Conservation (phyloP, 2,797 vertebrate genomes). For the Hippopotamyrus pictus region DNA sequence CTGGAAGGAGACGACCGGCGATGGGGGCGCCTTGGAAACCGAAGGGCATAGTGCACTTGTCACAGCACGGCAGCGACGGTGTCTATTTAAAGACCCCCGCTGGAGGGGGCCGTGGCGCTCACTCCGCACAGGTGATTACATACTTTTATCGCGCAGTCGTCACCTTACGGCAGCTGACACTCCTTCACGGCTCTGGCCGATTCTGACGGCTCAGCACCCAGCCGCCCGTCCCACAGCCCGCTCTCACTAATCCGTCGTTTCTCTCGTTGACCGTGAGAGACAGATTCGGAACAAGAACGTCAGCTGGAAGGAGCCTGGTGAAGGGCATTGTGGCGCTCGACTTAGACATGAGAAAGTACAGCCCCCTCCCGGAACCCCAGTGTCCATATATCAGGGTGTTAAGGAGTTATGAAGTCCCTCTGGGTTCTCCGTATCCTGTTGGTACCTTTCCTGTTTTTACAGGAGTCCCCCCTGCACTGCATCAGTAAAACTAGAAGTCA, state of each 20-base stretch:
- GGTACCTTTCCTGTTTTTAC: neutral
- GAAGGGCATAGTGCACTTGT: neutral
- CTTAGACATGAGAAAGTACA: neutral
- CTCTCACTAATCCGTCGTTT: neutral
- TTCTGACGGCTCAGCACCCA: neutral
- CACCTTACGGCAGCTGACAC: neutral
- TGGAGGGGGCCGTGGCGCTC: neutral
- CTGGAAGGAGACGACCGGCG: constrained; percentile 7
- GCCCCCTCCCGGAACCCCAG: neutral
- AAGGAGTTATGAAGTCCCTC: neutral
- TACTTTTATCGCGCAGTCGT: neutral
- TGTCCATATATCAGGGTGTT: neutral
- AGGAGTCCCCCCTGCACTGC: neutral
- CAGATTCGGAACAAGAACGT: neutral
- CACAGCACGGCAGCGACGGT: neutral
- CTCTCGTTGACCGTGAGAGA: neutral
- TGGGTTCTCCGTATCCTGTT: neutral
- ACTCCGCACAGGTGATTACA: neutral
- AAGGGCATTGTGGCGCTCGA: neutral
- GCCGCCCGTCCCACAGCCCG: neutral
- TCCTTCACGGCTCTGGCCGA: neutral
- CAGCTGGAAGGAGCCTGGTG: neutral
- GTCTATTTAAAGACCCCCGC: neutral
- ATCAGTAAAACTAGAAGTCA: neutral
- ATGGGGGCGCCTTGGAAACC: neutral